Evolutionary conservation across 2,888 invertebrate genomes (phyloP).

Genomic region (Dryobota labecula): DNA sequence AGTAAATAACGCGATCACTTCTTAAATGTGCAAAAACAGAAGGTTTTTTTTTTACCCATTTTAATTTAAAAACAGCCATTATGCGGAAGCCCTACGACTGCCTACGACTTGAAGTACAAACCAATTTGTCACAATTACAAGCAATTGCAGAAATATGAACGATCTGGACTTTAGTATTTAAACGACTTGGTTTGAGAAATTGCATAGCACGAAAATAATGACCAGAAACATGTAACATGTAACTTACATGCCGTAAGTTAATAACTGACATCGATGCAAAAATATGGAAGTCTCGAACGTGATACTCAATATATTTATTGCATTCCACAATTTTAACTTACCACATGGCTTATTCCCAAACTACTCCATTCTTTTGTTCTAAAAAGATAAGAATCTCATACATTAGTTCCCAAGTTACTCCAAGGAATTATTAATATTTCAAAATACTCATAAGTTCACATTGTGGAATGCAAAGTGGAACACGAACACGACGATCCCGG

Average conservation of each 20-base stretch:
- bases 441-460: no score
- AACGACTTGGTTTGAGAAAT: not conserved
- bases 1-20: not conserved
- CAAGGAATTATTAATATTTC: no score
- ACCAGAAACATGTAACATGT: not conserved
- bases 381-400: no score
- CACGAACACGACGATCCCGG: not conserved
- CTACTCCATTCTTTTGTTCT: no score
- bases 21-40: no score
- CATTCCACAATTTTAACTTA: not conserved
- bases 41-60: no score
- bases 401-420: no score
- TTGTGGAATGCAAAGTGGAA: no score
- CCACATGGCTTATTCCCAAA: no score
- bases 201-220: not conserved
- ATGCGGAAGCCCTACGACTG: not conserved
- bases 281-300: not conserved
- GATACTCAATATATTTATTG: not conserved
- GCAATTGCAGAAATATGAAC: not conserved
- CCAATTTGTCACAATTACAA: constrained; percentile 8
- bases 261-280: not conserved
- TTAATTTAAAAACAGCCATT: not conserved
- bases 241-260: no score
- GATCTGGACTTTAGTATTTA: constrained; percentile 1
- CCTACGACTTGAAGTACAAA: constrained; percentile 6